Conservation (phyloP, 2,113 vertebrate genomes). For the Corythoichthys haematopterus region DNA sequence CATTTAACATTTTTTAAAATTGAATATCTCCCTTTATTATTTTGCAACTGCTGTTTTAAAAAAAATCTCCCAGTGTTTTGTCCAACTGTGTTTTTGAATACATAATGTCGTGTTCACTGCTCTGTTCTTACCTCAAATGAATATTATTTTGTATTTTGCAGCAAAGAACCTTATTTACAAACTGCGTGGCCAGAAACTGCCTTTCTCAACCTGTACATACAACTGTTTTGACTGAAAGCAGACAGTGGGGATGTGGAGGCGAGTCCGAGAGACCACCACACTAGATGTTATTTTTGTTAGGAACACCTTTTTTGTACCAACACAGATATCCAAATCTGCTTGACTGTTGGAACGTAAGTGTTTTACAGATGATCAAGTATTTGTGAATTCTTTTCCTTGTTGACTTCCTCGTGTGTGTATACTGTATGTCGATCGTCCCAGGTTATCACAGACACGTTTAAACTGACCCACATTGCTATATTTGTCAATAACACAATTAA, state of each 20-base stretch:
- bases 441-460: slow-evolving; percentile 63
- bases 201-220: slow-evolving; percentile 62
- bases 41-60: slow-evolving; percentile 3
- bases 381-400: slow-evolving; percentile 48
- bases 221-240: slow-evolving; percentile 26
- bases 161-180: slow-evolving; percentile 53
- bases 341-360: slow-evolving; percentile 18
- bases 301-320: slow-evolving; percentile 61
- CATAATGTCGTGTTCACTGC: slow-evolving; percentile 44
- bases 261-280: slow-evolving; percentile 25
- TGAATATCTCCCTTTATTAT: not conserved
- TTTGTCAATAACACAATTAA: slow-evolving; percentile 65
- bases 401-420: slow-evolving; percentile 58
- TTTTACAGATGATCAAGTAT: slow-evolving; percentile 34
- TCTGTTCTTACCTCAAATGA: slow-evolving; percentile 60
- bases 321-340: slow-evolving; percentile 50
- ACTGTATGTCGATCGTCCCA: slow-evolving; percentile 55
- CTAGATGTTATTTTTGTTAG: slow-evolving; percentile 48
- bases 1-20: not conserved
- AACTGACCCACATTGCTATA: slow-evolving; percentile 62
- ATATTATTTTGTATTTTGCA: slow-evolving; percentile 62
- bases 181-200: slow-evolving; percentile 58
- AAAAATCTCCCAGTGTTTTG: slow-evolving; percentile 1
- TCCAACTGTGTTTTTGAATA: slow-evolving; percentile 36
- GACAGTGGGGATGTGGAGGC: slow-evolving; percentile 9